Evolutionary conservation across 35 echinoderm and acorn worm species (phyloP), one percentile per base, ranked within the genome.

Genomic region (Apostichopus parvimensis): DNA sequence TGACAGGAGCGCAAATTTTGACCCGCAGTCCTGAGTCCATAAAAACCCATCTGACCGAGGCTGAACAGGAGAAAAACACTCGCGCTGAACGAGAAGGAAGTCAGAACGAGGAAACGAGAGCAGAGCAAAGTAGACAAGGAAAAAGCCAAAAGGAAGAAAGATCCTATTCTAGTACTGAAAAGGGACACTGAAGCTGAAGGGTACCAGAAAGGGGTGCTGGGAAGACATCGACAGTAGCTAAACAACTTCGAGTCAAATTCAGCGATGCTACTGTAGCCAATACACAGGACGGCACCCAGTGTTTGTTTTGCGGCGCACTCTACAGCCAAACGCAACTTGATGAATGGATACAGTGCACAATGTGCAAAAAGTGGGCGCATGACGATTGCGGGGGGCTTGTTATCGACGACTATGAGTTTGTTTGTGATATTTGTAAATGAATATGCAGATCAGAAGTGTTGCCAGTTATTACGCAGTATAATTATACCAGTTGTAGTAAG

Each of bases 391-490:
- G 24, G 24, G 25, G 78, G 55, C 52, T 80, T 45, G 26, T 10
- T 1, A 80, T 53, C 14, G 78, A 80, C 55, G 78, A 45, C 78
- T 2, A 13, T 80, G 78, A 28, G 10, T 80, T 54, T 80, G 26
- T 26, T 80, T 80, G 78, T 80, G 78, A 80, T 80, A 45, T 80
- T 80, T 80, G 26, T 80, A 53, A 80, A 80, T 80, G 53, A 45
- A 45, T 68, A 80, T 80, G 78, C 13, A 80, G 1, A 45, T 80
- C 78, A 80, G 15, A 53, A 80, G 78, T 79, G 78, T 52, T 25
- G n/a, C 10, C 10, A 68, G 64, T 68, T 79, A 21, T 28, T 25
- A 53, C 52, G 21, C 11, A 17, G 1, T 5, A 53, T 9, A 13
- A 79, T 79, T 79, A 8, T 79, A 15, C 11, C 21, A 79, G 78